Evolutionary conservation across 2,888 invertebrate genomes (phyloP), one percentile per base, ranked within the genome.

Genomic region (Cenopis cana): DNA sequence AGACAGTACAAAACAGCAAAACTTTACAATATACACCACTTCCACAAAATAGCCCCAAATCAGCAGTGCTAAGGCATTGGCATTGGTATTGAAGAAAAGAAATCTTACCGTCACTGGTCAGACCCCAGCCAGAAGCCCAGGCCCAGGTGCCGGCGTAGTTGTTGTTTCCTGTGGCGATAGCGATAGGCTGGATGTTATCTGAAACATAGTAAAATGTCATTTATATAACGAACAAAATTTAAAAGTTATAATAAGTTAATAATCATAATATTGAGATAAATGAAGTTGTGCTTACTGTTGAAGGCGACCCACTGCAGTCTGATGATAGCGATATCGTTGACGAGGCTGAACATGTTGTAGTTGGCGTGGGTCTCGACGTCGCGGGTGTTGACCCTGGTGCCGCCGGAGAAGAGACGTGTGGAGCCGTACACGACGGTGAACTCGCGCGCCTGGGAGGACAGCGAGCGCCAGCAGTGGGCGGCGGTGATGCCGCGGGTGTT

Each of bases 311-410:
- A 20, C 4, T 33, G 50, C 2, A 82, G 75, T 0, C 55, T 70
- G 2, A 86, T 78, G 17, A 86, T 73, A 0, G 86, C 86, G 11
- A 88, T 72, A 61, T 88, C 85, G 20, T 85, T 79, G 55, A 68
- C 55, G 0, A 80, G 54, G 0, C 18, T 71, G 0, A 57, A 46
- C 2, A 73, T 52, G 56, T 74, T 73, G 76, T 81, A 88, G 41
- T 24, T 74, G 2, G 73, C 75, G 69, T 89, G 87, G 17, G 80
- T 61, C 61, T 41, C 68, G 0, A 82, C 76, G 17, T 73, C 65
- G 55, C 64, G 70, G 52, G 83, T 83, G 67, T 60, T 74, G 68
- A 83, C 76, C 5, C 83, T 76, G 55, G 74, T 75, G 3, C 82
- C 83, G 5, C 84, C 84, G 0, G 69, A 74, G 79, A 85, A 87